A percentile compares a stretch with the other conserved stretches of the same genome.
phyloP scores from a whole-genome alignment of 2,113 vertebrate genomes.

The Pseudonaja textilis region DNA sequence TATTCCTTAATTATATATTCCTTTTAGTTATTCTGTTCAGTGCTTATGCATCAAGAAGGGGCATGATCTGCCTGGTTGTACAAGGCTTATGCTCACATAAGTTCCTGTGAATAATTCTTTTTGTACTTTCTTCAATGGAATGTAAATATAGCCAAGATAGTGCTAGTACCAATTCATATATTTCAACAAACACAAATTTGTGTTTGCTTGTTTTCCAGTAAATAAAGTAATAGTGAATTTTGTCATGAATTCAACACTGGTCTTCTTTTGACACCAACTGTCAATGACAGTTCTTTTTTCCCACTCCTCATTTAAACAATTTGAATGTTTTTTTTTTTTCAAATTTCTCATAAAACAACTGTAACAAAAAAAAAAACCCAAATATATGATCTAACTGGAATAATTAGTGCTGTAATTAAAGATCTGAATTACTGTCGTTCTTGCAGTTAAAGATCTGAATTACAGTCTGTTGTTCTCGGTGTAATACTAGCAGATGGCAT shows the following conservation, averaged over 20 bases:
- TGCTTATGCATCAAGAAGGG: background rate
- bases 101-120: background rate
- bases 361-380: constrained; percentile 21
- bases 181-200: background rate
- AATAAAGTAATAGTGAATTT: background rate
- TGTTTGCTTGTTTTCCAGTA: background rate
- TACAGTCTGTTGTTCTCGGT: constrained; percentile 38
- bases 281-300: background rate
- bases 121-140: background rate
- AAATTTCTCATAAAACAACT: background rate
- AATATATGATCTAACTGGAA: constrained; percentile 13
- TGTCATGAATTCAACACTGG: background rate
- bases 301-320: background rate
- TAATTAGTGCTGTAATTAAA: constrained; percentile 36
- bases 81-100: background rate
- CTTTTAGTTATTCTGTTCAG: background rate
- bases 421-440: constrained; percentile 39
- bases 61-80: background rate
- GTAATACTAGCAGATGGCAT: constrained; percentile 45
- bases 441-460: constrained; percentile 36
- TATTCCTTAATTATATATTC: background rate
- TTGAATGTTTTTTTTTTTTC: background rate
- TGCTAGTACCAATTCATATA: background rate
- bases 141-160: background rate
- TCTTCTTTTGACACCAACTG: background rate